Evolutionary conservation across 1,140 invertebrate species (phyloP).

Genomic region (Acromyrmex charruanus): DNA sequence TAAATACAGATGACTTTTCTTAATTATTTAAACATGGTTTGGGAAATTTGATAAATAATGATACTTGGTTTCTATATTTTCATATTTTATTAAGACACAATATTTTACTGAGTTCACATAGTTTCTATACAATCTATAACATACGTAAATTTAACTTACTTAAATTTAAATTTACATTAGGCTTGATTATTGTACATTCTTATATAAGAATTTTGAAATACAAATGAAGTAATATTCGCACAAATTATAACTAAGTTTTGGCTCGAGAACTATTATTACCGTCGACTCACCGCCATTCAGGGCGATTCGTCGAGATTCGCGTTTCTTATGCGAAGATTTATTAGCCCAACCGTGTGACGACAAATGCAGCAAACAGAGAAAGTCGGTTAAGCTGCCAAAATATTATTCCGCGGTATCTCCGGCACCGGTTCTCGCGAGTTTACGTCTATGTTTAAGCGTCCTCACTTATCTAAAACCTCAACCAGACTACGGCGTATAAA

Average conservation of each 20-base stretch:
- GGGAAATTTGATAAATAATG: background rate
- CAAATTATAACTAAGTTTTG: conserved; percentile 15
- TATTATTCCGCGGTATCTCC: conserved; percentile 60
- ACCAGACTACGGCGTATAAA: conserved; percentile 13
- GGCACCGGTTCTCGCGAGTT: conserved; percentile 31
- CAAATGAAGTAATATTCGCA: conserved; percentile 9
- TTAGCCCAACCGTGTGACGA: conserved; percentile 46
- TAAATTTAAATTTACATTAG: background rate
- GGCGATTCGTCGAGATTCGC: conserved; percentile 34
- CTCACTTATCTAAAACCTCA: conserved; percentile 41
- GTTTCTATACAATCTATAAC: background rate
- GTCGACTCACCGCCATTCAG: conserved; percentile 11
- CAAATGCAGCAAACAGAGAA: conserved; percentile 58
- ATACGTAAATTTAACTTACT: background rate
- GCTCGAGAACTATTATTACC: background rate
- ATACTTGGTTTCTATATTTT: background rate
- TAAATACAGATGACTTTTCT: background rate
- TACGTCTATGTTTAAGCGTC: conserved; percentile 48
- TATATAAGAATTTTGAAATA: conserved; percentile 9
- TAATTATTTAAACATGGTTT: background rate
- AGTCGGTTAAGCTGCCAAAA: conserved; percentile 60
- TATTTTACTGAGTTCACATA: background rate
- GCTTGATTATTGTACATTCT: background rate
- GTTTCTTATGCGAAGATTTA: conserved; percentile 58
- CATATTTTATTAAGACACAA: background rate